phyloP scores from a whole-genome alignment of 2,113 vertebrate species.

The Syngnathus floridae region DNA sequence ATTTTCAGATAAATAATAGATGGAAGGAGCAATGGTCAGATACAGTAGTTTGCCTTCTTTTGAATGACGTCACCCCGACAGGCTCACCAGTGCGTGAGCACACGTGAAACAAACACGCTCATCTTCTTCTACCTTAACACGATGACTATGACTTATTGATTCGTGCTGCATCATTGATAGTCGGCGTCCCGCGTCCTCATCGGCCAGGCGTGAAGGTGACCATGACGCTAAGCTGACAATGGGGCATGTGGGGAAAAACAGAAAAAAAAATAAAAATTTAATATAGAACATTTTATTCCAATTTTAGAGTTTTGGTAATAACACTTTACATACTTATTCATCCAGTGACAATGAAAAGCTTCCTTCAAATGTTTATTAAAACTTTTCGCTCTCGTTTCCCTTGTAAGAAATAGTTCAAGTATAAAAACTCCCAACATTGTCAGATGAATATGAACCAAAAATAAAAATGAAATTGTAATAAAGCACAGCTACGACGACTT shows the following conservation, averaged over 20 bases:
- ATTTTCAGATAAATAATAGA: neutral
- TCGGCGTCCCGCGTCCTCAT: neutral
- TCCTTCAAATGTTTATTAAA: constrained; percentile 79
- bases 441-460: constrained; percentile 90
- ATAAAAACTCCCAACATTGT: constrained; percentile 98
- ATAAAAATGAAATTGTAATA: constrained; percentile 16
- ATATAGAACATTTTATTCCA: constrained; percentile 83
- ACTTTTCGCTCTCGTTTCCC: constrained; percentile 84
- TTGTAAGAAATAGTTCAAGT: constrained; percentile 99
- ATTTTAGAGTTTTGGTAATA: constrained; percentile 87
- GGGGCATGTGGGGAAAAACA: neutral
- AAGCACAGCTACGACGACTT: constrained; percentile 85
- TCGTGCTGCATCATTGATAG: neutral
- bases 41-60: neutral
- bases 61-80: neutral
- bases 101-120: neutral
- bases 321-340: constrained; percentile 84
- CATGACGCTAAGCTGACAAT: neutral
- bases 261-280: constrained; percentile 25
- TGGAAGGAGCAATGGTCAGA: too few species aligned
- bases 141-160: neutral
- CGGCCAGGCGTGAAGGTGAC: neutral
- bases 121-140: neutral
- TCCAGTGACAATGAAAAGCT: constrained; percentile 93
- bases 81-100: neutral